Percentiles rank a stretch among this genome's conserved stretches.
Evolutionary conservation across 2,797 vertebrate genomes (phyloP).

Genomic region (Muscicapa comitata): DNA sequence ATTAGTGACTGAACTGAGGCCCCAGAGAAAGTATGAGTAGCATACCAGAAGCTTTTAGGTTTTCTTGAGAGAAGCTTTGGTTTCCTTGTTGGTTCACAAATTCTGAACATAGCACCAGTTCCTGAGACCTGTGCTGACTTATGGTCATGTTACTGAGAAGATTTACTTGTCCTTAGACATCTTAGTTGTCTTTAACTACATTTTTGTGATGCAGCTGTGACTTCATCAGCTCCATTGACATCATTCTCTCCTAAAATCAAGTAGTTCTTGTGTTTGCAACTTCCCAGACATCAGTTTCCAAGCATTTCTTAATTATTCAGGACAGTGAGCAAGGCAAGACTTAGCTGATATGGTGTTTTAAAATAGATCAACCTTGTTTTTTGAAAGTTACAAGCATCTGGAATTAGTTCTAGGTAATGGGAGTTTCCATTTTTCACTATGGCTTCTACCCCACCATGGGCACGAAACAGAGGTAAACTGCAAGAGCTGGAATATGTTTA

Average conservation of each 20-base stretch:
- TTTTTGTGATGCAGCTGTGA: neutral
- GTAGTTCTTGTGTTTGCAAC: neutral
- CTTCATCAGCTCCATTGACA: neutral
- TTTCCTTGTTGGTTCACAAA: neutral
- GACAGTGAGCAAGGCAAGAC: neutral
- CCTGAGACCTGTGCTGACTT: neutral
- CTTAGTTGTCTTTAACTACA: neutral
- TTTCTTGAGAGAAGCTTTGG: neutral
- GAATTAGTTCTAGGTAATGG: neutral
- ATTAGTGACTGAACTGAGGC: neutral
- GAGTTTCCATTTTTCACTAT: neutral
- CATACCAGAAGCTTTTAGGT: neutral
- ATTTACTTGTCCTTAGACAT: neutral
- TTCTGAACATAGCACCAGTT: neutral
- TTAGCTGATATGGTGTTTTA: rapidly evolving
- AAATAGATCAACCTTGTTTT: neutral
- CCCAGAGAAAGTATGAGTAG: neutral
- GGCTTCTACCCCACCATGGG: neutral
- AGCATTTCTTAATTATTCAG: neutral
- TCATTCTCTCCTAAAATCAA: neutral
- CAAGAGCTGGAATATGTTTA: neutral
- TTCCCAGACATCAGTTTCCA: neutral
- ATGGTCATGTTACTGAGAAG: neutral
- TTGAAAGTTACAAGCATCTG: neutral
- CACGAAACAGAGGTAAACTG: neutral